Percentiles rank a stretch among this genome's conserved stretches.
These are phyloP conservation scores for Drosophila neonasuta DNA, from an alignment of 2,888 invertebrate genomes.

Conservation along the genomic window DNA sequence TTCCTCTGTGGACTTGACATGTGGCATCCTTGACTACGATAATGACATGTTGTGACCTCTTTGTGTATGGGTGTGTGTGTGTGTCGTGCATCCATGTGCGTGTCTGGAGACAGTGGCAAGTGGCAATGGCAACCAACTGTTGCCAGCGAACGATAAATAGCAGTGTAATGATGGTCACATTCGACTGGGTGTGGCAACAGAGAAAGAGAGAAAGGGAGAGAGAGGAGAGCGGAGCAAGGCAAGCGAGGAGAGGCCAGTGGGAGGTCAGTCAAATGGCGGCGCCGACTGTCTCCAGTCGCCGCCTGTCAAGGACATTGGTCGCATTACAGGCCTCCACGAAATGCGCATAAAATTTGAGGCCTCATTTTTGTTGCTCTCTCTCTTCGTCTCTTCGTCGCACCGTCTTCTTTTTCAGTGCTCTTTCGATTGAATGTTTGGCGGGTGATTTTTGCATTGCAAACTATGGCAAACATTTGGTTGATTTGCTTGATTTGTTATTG, in stretches of 20 bases:
- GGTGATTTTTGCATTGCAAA: conserved; percentile 63
- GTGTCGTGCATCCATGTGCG: conserved; percentile 37
- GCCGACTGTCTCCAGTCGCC: conserved; percentile 68
- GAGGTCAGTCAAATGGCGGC: conserved; percentile 48
- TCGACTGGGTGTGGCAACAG: neutral
- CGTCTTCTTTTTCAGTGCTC: neutral
- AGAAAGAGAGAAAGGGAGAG: too few species aligned
- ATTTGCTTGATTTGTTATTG: conserved; percentile 39
- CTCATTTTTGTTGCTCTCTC: conserved; percentile 20
- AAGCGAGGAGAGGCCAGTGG: neutral
- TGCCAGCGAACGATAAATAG: conserved; percentile 48
- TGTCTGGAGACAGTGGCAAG: conserved; percentile 33
- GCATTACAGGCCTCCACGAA: conserved; percentile 41
- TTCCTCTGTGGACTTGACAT: neutral
- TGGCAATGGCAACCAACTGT: conserved; percentile 51
- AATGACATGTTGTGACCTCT: conserved; percentile 27
- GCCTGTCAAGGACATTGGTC: conserved; percentile 63
- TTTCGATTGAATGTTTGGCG: conserved; percentile 42
- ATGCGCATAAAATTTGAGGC: conserved; percentile 67
- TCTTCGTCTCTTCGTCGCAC: neutral
- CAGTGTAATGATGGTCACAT: conserved; percentile 29
- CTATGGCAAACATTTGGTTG: conserved; percentile 63
- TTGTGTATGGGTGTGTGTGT: conserved; percentile 7
- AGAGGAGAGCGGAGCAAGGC: neutral
- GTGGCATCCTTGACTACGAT: conserved; percentile 32